phyloP scores from a whole-genome alignment of 2,797 vertebrate species.

The Clarias laeviceps region DNA sequence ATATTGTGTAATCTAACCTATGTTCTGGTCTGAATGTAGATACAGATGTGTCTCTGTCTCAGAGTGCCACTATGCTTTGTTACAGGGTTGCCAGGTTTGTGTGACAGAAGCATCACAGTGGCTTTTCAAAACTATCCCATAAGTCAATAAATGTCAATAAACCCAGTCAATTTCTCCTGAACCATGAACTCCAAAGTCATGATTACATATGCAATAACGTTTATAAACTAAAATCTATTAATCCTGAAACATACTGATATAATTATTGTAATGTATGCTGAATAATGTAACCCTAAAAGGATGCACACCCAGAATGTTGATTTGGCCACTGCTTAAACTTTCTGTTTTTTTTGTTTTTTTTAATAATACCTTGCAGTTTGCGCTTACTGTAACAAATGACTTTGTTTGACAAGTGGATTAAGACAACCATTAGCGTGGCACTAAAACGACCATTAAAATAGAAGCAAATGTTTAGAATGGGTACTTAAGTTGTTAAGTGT shows the following conservation, averaged over 20 bases:
- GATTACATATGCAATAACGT: background rate
- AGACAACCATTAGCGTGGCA: conserved; percentile 10
- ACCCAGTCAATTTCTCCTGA: background rate
- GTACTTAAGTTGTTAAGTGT: background rate
- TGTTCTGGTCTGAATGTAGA: conserved; percentile 38
- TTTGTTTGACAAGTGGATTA: conserved; percentile 64
- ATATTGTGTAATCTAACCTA: conserved; percentile 31
- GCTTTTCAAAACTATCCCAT: background rate
- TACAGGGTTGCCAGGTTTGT: conserved; percentile 10
- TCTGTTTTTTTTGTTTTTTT: conserved; percentile 35
- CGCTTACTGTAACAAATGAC: conserved; percentile 60
- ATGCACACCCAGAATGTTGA: background rate
- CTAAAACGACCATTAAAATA: conserved; percentile 63
- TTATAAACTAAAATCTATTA: background rate
- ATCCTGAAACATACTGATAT: background rate
- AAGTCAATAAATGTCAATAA: background rate
- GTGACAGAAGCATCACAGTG: background rate
- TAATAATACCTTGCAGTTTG: conserved; percentile 61
- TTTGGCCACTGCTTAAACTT: background rate
- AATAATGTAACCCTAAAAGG: background rate
- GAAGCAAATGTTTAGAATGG: conserved; percentile 67
- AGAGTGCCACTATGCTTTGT: background rate
- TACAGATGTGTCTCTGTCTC: background rate
- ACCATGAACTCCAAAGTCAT: background rate
- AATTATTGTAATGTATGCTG: background rate